phyloP scores from a whole-genome alignment of 2,113 vertebrate genomes.

The Falco punctatus region DNA sequence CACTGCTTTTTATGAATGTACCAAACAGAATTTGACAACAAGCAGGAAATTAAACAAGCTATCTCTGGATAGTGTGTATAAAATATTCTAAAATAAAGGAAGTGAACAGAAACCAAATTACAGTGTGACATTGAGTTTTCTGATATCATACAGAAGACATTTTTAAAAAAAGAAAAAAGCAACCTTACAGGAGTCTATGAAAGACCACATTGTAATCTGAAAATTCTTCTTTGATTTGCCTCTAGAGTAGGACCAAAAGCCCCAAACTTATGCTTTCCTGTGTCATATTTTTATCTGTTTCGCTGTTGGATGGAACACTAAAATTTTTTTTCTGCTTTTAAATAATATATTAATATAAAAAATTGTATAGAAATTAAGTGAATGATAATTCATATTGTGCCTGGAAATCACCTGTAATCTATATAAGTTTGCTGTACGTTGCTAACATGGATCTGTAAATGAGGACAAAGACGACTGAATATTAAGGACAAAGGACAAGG shows the following conservation, averaged over 20 bases:
- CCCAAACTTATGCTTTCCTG: neutral
- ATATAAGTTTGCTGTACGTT: neutral
- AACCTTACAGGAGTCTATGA: neutral
- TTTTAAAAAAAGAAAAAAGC: neutral
- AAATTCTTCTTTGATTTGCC: neutral
- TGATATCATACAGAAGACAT: neutral
- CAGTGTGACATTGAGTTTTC: neutral
- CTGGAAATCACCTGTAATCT: neutral
- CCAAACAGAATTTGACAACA: neutral
- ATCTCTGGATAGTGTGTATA: slow-evolving; percentile 12
- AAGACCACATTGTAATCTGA: neutral
- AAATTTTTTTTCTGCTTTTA: neutral
- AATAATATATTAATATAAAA: neutral
- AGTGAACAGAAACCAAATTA: neutral
- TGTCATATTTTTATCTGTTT: neutral
- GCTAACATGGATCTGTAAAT: neutral
- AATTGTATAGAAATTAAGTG: neutral
- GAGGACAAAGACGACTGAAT: neutral
- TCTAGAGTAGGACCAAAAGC: neutral
- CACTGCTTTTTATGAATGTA: neutral
- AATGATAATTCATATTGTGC: neutral
- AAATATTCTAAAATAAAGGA: slow-evolving; percentile 23
- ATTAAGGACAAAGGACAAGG: slow-evolving; percentile 12
- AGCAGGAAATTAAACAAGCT: slow-evolving; percentile 58
- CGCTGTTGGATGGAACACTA: neutral